Conservation (phyloP, 2,113 vertebrate species). For the Archilochus colubris region DNA sequence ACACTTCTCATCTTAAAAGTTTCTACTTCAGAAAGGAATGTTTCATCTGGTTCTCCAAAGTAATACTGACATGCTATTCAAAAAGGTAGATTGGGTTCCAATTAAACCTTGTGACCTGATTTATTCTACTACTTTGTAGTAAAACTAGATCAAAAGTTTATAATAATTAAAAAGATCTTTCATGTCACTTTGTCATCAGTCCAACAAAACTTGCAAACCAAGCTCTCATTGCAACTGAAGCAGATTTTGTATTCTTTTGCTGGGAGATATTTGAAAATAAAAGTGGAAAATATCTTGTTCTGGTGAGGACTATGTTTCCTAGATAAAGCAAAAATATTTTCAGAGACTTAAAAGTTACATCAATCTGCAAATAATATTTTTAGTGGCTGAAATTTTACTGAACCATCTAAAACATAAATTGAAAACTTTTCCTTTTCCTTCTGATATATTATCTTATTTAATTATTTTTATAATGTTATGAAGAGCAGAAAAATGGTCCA, state of each 20-base stretch:
- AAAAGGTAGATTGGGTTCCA: slow-evolving; percentile 82
- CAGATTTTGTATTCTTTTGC: background rate
- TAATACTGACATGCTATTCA: slow-evolving; percentile 80
- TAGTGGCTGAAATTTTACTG: background rate
- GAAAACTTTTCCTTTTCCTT: background rate
- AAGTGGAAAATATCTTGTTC: background rate
- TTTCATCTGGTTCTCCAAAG: slow-evolving; percentile 83
- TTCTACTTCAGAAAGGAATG: slow-evolving; percentile 76
- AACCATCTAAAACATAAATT: background rate
- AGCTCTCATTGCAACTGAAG: background rate
- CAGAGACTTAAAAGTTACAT: background rate
- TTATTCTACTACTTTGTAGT: slow-evolving; percentile 9
- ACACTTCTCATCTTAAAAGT: slow-evolving; percentile 62
- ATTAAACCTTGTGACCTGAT: slow-evolving; percentile 77
- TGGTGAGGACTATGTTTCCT: background rate
- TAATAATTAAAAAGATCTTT: background rate
- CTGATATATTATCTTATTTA: background rate
- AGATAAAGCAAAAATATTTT: background rate
- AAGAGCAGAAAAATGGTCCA: background rate
- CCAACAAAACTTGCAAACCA: background rate
- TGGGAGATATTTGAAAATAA: background rate
- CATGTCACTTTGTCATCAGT: background rate
- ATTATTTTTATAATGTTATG: background rate
- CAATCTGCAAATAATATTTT: background rate
- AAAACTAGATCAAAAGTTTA: slow-evolving; percentile 21